Conservation (phyloP, 2,797 vertebrate species). For the Sebastes hubbsi region DNA sequence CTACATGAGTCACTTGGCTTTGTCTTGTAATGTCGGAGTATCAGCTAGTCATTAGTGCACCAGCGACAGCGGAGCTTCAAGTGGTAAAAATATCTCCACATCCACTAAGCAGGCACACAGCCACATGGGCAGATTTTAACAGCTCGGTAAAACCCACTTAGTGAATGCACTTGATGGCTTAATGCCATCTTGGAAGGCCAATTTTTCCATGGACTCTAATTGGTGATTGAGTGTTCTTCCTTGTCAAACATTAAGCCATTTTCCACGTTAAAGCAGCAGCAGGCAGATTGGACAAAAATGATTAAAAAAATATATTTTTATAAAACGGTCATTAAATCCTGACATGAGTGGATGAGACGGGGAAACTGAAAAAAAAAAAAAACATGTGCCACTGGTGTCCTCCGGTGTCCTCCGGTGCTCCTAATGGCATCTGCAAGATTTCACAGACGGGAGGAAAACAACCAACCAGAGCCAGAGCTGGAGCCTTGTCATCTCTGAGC, state of each 20-base stretch:
- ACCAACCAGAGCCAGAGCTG: too few relatives aligned
- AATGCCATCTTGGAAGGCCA: slow-evolving; percentile 45
- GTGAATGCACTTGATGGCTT: slow-evolving; percentile 53
- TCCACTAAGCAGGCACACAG: slow-evolving; percentile 34
- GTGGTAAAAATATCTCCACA: slow-evolving; percentile 61
- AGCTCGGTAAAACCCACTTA: slow-evolving; percentile 53
- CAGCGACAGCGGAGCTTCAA: slow-evolving; percentile 44
- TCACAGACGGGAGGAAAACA: too few relatives aligned
- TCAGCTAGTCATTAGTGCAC: slow-evolving; percentile 58
- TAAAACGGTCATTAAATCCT: too few relatives aligned
- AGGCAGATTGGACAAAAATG: too few relatives aligned
- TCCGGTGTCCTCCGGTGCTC: too few relatives aligned
- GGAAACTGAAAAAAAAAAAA: too few relatives aligned
- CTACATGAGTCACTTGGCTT: slow-evolving; percentile 67
- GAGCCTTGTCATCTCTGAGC: too few relatives aligned
- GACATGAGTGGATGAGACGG: too few relatives aligned
- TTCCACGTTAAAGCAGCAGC: not conserved
- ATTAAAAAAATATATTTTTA: too few relatives aligned
- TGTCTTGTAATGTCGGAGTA: slow-evolving; percentile 49
- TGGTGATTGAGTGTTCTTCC: slow-evolving; percentile 53
- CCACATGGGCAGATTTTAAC: slow-evolving; percentile 49
- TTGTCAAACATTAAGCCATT: slow-evolving; percentile 33
- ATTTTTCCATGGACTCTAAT: slow-evolving; percentile 56
- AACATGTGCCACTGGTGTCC: too few relatives aligned
- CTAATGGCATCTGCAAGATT: too few relatives aligned